phyloP scores from a whole-genome alignment of 1,140 invertebrate species.

The Lordiphosa collinella region DNA sequence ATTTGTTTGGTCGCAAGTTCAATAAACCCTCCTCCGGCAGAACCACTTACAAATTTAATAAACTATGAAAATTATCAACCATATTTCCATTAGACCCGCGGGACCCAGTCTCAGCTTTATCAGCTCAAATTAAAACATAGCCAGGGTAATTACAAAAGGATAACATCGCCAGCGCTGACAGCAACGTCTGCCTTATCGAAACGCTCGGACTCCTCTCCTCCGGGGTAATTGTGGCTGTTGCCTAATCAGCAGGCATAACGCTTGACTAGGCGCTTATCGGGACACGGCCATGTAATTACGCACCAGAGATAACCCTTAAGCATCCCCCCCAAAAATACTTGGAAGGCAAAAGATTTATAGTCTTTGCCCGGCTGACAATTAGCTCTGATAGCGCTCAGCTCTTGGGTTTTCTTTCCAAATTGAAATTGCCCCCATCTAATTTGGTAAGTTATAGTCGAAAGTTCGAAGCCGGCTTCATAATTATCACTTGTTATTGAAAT shows the following conservation, averaged over 20 bases:
- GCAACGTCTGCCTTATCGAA: conserved; percentile 30
- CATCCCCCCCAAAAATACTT: conserved; percentile 11
- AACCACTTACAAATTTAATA: conserved; percentile 49
- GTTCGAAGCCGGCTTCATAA: conserved; percentile 43
- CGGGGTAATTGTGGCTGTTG: conserved; percentile 62
- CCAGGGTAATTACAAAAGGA: conserved; percentile 70
- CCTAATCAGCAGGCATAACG: conserved; percentile 72
- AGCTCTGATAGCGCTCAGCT: conserved; percentile 58
- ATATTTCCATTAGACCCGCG: conserved; percentile 42
- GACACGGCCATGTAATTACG: conserved; percentile 52
- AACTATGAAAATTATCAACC: conserved; percentile 55
- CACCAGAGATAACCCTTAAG: conserved; percentile 53
- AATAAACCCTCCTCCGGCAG: conserved; percentile 42
- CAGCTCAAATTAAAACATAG: conserved; percentile 71
- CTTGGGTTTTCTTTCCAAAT: conserved; percentile 28
- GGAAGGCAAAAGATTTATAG: conserved; percentile 52
- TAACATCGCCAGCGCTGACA: conserved; percentile 57
- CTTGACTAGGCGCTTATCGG: conserved; percentile 63
- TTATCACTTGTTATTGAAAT: conserved; percentile 57
- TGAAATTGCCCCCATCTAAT: conserved; percentile 66
- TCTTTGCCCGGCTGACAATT: conserved; percentile 50
- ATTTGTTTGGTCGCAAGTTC: conserved; percentile 56
- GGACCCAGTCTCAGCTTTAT: conserved; percentile 25
- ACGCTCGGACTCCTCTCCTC: background rate
- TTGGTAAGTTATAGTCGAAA: conserved; percentile 58